Base-by-base conservation (phyloP, 2,888 invertebrate genomes). In the Pelosia muscerda region DNA sequence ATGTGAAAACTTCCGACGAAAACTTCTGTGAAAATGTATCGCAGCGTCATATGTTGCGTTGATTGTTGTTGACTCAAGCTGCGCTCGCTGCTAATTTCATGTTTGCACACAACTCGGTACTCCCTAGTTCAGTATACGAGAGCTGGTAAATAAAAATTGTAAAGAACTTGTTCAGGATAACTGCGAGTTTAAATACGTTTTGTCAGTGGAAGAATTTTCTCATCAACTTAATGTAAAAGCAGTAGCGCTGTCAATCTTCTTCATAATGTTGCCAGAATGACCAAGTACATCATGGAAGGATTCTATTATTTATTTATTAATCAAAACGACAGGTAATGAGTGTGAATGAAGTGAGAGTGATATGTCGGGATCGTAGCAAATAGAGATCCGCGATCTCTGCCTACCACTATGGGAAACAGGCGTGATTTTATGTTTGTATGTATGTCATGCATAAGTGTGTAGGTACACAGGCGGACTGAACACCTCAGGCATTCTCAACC, bases 11-110 rank as follows among this genome's bases (percentile, higher is more conserved):
- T 74, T 76, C 69, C 66, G 70, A 63, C 67, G 72, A 67, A 77
- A 73, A 61, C 65, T 59, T 72, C 76, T 84, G 84, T 77, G 84
- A 85, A 84, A 84, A 81, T 78, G 71, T 78, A 72, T 76, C 66
- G 74, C 69, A 34, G 34, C 5, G 49, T 25, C 63, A 86, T 81
- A 83, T 85, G 84, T 77, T 74, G 72, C 84, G 84, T 84, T 85
- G 85, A 85, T 84, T 78, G 71, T 57, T 81, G 77, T 84, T 83
- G 81, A 83, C 81, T 73, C 65, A 66, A 71, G 66, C 63, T 65
- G 72, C 66, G 71, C 72, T 54, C 65, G 62, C 54, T 64, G 77
- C 82, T 84, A 79, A 85, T 79, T 81, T 73, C 61, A 66, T 84
- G 70, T 85, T 84, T 84, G 77, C 71, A 66, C 67, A 59, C 68